Conservation (phyloP, 1,140 invertebrate species). For the Eupristina koningsbergeri region DNA sequence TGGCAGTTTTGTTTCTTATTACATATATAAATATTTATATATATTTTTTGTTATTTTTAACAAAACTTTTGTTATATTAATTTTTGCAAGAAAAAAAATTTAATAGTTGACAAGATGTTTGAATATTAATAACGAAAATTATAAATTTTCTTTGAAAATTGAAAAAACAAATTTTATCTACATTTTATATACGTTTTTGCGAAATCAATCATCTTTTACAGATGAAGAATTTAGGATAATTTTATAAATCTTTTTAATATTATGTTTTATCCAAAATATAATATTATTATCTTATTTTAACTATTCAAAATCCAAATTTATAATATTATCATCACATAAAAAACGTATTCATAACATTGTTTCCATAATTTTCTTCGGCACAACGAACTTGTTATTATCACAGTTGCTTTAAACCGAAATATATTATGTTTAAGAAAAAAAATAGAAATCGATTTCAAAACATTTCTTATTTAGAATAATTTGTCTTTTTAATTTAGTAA, state of each 20-base stretch:
- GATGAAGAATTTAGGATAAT: constrained; percentile 24
- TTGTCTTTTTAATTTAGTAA: too few species aligned
- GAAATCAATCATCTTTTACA: constrained; percentile 10
- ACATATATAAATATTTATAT: not conserved
- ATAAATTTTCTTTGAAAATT: constrained; percentile 13
- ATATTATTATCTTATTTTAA: not conserved
- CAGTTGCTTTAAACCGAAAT: constrained; percentile 47
- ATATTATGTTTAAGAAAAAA: not conserved
- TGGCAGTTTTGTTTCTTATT: constrained; percentile 41
- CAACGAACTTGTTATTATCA: constrained; percentile 48
- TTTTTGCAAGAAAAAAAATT: constrained; percentile 4
- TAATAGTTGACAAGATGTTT: constrained; percentile 33
- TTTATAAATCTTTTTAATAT: constrained; percentile 15
- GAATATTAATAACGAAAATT: constrained; percentile 16
- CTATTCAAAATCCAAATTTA: constrained; percentile 27
- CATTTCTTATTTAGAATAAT: not conserved
- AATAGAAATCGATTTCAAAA: not conserved
- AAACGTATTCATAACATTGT: constrained; percentile 14
- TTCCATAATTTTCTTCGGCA: constrained; percentile 43
- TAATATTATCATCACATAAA: constrained; percentile 16
- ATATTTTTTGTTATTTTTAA: not conserved
- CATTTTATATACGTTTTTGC: not conserved
- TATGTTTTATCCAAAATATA: constrained; percentile 6
- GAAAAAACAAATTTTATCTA: constrained; percentile 20
- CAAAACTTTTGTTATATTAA: not conserved